phyloP scores from a whole-genome alignment of 1,140 invertebrate genomes.

The Ganaspis sp. region DNA sequence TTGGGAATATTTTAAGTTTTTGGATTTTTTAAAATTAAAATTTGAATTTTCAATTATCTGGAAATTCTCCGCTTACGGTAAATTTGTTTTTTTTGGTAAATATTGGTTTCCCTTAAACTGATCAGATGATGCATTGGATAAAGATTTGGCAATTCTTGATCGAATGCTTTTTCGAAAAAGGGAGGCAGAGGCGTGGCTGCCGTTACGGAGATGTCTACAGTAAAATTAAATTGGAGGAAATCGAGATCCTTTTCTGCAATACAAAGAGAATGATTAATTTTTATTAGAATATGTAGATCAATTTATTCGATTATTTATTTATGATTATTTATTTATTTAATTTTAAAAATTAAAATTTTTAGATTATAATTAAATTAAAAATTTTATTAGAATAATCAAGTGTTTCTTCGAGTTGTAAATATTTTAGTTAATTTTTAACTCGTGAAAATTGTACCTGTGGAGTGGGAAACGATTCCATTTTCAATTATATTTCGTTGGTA shows the following conservation, averaged over 20 bases:
- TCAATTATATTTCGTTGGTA: constrained; percentile 78
- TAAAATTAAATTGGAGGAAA: constrained; percentile 80
- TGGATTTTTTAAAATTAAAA: no score
- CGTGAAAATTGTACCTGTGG: constrained; percentile 52
- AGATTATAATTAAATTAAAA: constrained; percentile 22
- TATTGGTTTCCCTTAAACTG: constrained; percentile 80
- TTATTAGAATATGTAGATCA: no score
- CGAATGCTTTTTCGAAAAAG: constrained; percentile 71
- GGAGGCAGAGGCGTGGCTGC: constrained; percentile 79
- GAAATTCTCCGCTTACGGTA: constrained; percentile 82
- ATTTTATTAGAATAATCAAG: constrained; percentile 18
- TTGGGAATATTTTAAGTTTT: no score
- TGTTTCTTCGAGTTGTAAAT: no score
- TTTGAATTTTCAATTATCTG: background rate
- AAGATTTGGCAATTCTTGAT: constrained; percentile 81
- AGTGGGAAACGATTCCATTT: constrained; percentile 75
- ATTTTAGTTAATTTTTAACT: no score
- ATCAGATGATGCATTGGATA: constrained; percentile 83
- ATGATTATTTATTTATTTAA: no score
- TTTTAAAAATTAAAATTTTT: no score
- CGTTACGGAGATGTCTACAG: constrained; percentile 81
- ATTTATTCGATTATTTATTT: no score
- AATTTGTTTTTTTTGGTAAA: constrained; percentile 79
- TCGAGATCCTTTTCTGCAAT: constrained; percentile 79
- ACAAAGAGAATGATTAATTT: constrained; percentile 34